Base-by-base conservation (phyloP, 1,140 invertebrate species). In the Drosophila obscura region DNA sequence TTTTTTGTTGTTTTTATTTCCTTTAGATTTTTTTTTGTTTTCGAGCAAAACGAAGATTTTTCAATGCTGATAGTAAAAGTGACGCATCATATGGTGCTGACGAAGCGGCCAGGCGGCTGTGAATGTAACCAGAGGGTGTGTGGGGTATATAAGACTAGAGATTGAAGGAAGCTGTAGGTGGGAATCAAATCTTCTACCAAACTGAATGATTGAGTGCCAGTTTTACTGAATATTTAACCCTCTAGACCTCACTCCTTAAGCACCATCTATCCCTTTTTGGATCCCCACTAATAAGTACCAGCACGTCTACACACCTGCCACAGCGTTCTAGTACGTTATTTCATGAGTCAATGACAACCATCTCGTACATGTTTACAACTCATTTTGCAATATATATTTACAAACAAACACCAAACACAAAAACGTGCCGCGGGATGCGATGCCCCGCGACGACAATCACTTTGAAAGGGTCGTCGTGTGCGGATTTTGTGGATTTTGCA, bases 31-130 rank as follows among this genome's bases (percentile, higher is more conserved):
- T 9, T 35, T 61, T 62, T 51, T 49, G 19, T 58, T 44, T 58
- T 49, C 49, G 39, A n/a, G 22, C 8, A 15, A 24, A 16, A 15
- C 67, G 22, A 19, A 65, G 80, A 75, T 77, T 75, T 75, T 78
- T 78, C 63, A 82, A 67, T 71, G 67, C 60, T 82, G 82, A 85
- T 85, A 78, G 78, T 75, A 69, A 78, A 78, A 87, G 74, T 85
- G 82, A 85, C 82, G 82, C 82, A 85, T 85, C 82, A 79, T 82
- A 78, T 78, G 82, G 69, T 59, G 72, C 72, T 43, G 66, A 48
- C 69, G 51, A 43, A 31, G 26, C 39, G 24, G 11, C 5, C n/a
- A 44, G 2, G 15, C 16, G 44, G 45, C 45, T 39, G 35, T 35
- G 15, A 15, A 22, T 53, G 41, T 15, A 46, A 64, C 35, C 26